Base-by-base conservation (phyloP, 2,113 vertebrate genomes). In the Chlamydotis undulata region DNA sequence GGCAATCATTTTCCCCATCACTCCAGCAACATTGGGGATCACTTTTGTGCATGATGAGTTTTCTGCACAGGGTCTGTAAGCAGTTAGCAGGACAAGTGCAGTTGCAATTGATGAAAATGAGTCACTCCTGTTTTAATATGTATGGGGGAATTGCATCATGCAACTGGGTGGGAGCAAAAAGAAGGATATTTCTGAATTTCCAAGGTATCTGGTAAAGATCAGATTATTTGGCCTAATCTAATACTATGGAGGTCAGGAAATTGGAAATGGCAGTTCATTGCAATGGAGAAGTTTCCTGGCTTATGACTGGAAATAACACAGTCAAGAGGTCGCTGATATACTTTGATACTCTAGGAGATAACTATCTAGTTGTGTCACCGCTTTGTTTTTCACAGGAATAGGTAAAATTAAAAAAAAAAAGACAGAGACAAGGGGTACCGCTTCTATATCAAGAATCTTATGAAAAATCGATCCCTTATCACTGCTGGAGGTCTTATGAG, bases 381-480 rank as follows among this genome's bases (percentile, higher is more conserved):
- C 53, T 90, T 92, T 88, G 57, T 80, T 87, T 91, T 71, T 82
- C 2, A 1, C 45, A 63, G 63, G 18, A 88, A 53, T 0, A 2
- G 19, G 26, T 83, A 23, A 89, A 89, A 83, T 33, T 65, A 73
- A 55, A 91, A 47, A 77, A 93, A 64, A 47, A 82, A 50, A 63
- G 1, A 26, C 49, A 88, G 81, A 85, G 59, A 65, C 52, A 65
- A 89, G n/a, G 23, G 18, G 18, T 56, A 81, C 14, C 15, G 85
- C 55, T 80, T 45, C 63, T 49, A 0, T 87, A 73, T 68, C 69
- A 60, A 56, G 56, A 81, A 71, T 78, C 73, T 89, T 84, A 94
- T 89, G 87, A 92, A 75, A 93, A 95, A 92, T 49, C 80, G 60
- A 53, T 63, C 65, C 26, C 65, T 95, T 95, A 75, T 87, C 77